Conservation (phyloP, 1,140 invertebrate species). For the Schlechtendalia chinensis region DNA sequence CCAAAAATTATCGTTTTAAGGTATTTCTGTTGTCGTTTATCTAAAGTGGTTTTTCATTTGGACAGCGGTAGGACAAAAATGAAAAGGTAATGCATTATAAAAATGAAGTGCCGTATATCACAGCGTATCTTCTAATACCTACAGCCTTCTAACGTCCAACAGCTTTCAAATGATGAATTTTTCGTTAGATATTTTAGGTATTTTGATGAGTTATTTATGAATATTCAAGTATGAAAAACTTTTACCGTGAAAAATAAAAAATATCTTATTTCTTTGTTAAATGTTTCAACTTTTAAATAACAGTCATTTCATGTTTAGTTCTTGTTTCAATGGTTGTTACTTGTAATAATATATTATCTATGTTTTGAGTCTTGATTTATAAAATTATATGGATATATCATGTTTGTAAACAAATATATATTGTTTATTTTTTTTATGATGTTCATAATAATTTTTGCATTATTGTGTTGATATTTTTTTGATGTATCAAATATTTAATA, state of each 20-base stretch:
- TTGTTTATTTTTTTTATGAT: not conserved
- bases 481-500: too few species aligned
- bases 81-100: slow-evolving; percentile 16
- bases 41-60: slow-evolving; percentile 27
- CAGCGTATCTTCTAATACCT: not conserved
- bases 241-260: not conserved
- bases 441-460: not conserved
- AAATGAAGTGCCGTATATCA: slow-evolving; percentile 24
- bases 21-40: slow-evolving; percentile 10
- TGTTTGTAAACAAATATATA: not conserved
- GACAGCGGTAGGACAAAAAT: not conserved
- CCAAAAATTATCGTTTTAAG: slow-evolving; percentile 28
- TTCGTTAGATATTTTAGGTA: not conserved
- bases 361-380: not conserved
- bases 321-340: not conserved
- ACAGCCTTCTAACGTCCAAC: not conserved
- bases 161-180: slow-evolving; percentile 37
- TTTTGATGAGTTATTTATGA: slow-evolving; percentile 14
- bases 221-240: not conserved
- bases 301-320: not conserved
- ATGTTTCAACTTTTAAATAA: too few species aligned
- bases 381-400: not conserved
- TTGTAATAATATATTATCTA: not conserved
- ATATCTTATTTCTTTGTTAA: too few species aligned
- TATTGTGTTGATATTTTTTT: not conserved